A percentile compares a stretch with the other conserved stretches of the same genome.
These are phyloP conservation scores for Dasypolia templi DNA, from an alignment of 2,888 invertebrate genomes.

Conservation along the genomic window DNA sequence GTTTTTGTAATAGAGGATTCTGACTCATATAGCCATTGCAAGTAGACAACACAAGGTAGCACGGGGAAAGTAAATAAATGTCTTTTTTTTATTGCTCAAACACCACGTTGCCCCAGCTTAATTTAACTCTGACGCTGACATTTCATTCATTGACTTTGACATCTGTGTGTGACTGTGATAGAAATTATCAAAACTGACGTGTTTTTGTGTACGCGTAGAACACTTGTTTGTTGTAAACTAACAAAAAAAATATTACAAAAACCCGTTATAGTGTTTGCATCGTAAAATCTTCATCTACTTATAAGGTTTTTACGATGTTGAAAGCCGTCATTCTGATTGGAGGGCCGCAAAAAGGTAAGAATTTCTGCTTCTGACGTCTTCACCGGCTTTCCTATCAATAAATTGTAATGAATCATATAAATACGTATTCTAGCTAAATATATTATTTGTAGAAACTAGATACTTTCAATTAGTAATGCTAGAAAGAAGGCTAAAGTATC, in stretches of 20 bases:
- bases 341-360: slow-evolving; percentile 97
- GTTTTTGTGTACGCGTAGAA: slow-evolving; percentile 57
- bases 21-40: no score
- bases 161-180: no score
- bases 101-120: neutral
- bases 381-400: slow-evolving; percentile 73
- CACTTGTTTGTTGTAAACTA: slow-evolving; percentile 34
- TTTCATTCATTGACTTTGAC: neutral
- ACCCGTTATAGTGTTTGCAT: neutral
- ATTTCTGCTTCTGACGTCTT: slow-evolving; percentile 63
- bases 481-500: neutral
- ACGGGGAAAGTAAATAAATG: no score
- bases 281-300: no score
- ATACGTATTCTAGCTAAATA: neutral
- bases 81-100: neutral
- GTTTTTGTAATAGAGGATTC: no score
- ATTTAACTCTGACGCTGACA: neutral
- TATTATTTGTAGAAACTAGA: neutral
- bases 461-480: no score
- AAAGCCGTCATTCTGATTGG: slow-evolving; percentile 98
- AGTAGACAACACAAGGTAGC: no score
- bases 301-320: slow-evolving; percentile 87
- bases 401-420: slow-evolving; percentile 10
- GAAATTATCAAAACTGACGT: slow-evolving; percentile 55
- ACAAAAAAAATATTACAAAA: slow-evolving; percentile 5